Conservation (phyloP, 2,113 vertebrate species). For the Panthera tigris region DNA sequence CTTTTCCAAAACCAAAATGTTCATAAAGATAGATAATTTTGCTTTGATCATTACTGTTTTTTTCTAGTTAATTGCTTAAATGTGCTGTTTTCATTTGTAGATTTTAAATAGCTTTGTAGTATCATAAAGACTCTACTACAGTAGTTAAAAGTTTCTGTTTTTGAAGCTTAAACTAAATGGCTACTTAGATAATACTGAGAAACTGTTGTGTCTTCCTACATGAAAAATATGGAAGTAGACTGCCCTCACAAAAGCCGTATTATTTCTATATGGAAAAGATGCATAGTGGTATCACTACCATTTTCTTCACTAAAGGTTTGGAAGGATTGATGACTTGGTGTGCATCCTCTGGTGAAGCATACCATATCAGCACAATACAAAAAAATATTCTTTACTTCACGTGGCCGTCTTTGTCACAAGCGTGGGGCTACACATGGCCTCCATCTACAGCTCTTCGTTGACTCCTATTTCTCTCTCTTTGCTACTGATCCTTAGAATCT, state of each 20-base stretch:
- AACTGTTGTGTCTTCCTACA: constrained; percentile 7
- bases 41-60: neutral
- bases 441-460: neutral
- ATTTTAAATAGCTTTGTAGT: constrained; percentile 26
- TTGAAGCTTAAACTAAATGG: neutral
- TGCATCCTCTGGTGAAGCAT: neutral
- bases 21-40: neutral
- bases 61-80: neutral
- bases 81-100: neutral
- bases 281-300: neutral
- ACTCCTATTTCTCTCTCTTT: neutral
- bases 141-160: constrained; percentile 20
- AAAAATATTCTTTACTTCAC: neutral
- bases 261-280: neutral
- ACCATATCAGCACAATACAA: neutral
- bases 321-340: neutral
- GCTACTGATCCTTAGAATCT: neutral
- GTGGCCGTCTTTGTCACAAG: neutral
- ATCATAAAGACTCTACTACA: neutral
- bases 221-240: neutral
- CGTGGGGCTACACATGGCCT: neutral
- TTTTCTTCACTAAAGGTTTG: neutral
- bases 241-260: neutral
- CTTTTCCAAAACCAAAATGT: neutral
- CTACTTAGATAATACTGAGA: neutral